Percentiles rank a stretch among this genome's conserved stretches.
Evolutionary conservation across 2,888 invertebrate genomes (phyloP).

Genomic region (Odontocolon sp.): DNA sequence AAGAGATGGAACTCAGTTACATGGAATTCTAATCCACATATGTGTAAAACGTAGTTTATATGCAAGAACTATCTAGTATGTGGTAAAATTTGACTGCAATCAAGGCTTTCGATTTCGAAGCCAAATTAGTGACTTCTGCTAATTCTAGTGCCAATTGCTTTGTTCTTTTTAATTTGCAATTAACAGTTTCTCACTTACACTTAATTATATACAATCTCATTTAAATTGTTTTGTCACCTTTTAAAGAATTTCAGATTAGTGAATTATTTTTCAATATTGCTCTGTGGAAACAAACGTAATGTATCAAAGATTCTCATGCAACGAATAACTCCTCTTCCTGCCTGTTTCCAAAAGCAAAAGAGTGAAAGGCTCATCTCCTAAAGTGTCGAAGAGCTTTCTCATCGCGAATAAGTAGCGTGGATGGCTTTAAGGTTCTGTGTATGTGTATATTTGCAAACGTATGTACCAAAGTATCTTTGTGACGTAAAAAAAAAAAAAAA

Average conservation of each 20-base stretch:
- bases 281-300: no score
- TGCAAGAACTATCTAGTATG: not conserved
- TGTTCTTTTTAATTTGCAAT: slow-evolving; percentile 1
- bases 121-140: not conserved
- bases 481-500: slow-evolving; percentile 8
- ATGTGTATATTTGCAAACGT: slow-evolving; percentile 15
- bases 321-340: slow-evolving; percentile 8
- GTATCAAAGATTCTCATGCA: slow-evolving; percentile 1
- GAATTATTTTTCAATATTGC: no score
- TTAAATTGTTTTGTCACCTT: no score
- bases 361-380: slow-evolving; percentile 5
- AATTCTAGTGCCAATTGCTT: not conserved
- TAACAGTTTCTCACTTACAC: not conserved
- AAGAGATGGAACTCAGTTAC: not conserved
- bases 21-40: not conserved
- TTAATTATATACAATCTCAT: not conserved
- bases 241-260: no score
- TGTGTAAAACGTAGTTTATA: not conserved
- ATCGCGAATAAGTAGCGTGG: not conserved
- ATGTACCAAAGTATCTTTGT: slow-evolving; percentile 20
- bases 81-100: not conserved
- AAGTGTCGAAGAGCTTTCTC: slow-evolving; percentile 8
- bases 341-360: not conserved
- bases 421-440: slow-evolving; percentile 2
- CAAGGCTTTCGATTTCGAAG: not conserved